phyloP scores from a whole-genome alignment of 2,113 vertebrate genomes.

The Indri indri region DNA sequence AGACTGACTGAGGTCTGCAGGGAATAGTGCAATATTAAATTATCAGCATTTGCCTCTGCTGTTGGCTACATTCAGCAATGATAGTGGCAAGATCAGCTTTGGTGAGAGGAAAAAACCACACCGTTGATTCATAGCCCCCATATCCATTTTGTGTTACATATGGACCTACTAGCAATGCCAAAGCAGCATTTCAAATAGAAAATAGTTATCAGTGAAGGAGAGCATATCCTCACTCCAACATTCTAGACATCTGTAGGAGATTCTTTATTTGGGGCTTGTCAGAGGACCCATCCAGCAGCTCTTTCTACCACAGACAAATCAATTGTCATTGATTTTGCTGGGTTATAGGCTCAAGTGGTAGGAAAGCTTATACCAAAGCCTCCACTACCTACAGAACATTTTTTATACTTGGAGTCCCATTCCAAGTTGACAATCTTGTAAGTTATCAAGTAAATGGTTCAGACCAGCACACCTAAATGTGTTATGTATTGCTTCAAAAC shows the following conservation, averaged over 20 bases:
- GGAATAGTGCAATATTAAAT: background rate
- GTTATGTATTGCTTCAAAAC: background rate
- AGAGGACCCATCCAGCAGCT: background rate
- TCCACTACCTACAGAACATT: background rate
- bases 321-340: background rate
- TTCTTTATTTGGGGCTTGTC: background rate
- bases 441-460: background rate
- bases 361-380: background rate
- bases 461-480: background rate
- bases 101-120: background rate
- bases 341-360: background rate
- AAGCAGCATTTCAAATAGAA: background rate
- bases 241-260: background rate
- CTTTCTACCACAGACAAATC: background rate
- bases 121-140: background rate
- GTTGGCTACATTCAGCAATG: background rate
- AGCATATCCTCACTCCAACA: background rate
- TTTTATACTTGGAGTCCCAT: background rate
- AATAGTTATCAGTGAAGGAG: background rate
- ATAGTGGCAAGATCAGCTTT: background rate
- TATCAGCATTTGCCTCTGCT: background rate
- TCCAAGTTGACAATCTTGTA: background rate
- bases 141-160: background rate
- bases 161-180: background rate
- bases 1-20: background rate